These are phyloP conservation scores for Eupithecia insigniata DNA, from an alignment of 2,888 invertebrate species.

Conservation along the genomic window DNA sequence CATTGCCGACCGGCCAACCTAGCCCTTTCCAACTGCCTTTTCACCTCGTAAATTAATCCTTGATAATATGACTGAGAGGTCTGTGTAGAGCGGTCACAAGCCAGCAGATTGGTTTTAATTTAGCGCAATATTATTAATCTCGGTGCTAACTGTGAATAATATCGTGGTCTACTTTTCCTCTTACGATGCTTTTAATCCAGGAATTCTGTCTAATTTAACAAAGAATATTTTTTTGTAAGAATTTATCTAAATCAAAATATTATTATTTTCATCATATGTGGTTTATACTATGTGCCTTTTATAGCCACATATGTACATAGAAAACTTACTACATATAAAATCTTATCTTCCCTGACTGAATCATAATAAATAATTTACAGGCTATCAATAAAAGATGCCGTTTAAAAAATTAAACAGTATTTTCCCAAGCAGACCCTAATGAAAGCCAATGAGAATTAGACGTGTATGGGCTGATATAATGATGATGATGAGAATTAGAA, in stretches of 20 bases:
- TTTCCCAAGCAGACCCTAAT: slow-evolving; percentile 7
- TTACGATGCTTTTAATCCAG: slow-evolving; percentile 6
- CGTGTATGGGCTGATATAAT: no score
- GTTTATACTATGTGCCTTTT: not conserved
- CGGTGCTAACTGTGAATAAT: slow-evolving; percentile 3
- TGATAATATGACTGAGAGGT: slow-evolving; percentile 31
- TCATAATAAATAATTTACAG: not conserved
- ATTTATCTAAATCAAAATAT: not conserved
- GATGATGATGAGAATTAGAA: no score
- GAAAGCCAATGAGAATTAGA: slow-evolving; percentile 25
- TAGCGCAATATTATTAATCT: slow-evolving; percentile 33
- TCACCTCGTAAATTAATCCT: slow-evolving; percentile 32
- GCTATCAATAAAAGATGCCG: not conserved
- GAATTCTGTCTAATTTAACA: not conserved
- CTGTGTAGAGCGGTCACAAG: slow-evolving; percentile 29
- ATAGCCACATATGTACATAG: not conserved
- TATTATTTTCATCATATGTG: not conserved
- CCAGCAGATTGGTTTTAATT: slow-evolving; percentile 41
- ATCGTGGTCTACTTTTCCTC: slow-evolving; percentile 1
- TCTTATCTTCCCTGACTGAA: not conserved
- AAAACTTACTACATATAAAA: not conserved
- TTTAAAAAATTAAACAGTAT: slow-evolving; percentile 5
- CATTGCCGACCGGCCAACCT: slow-evolving; percentile 42
- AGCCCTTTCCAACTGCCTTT: slow-evolving; percentile 31
- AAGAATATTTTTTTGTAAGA: not conserved